phyloP scores from a whole-genome alignment of 2,797 vertebrate genomes.

The Urosaurus nigricauda region DNA sequence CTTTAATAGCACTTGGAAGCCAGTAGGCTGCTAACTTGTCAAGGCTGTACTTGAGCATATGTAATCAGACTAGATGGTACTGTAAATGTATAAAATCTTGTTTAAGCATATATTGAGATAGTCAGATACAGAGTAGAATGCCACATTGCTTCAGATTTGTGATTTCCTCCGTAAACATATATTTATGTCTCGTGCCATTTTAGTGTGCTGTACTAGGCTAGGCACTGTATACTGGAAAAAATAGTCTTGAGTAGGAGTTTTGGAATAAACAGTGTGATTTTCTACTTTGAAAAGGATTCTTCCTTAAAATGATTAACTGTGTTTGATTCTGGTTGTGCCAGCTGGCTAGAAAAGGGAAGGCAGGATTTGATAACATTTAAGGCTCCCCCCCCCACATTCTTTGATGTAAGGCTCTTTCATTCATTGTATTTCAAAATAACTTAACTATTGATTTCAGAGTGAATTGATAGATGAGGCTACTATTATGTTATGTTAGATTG shows the following conservation, averaged over 20 bases:
- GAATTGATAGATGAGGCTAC: slow-evolving; percentile 54
- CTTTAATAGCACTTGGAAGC: slow-evolving; percentile 58
- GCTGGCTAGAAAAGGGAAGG: slow-evolving; percentile 69
- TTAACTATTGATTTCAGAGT: slow-evolving; percentile 73
- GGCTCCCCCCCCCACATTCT: slow-evolving; percentile 40
- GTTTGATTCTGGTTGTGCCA: slow-evolving; percentile 72
- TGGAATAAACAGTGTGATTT: slow-evolving; percentile 77
- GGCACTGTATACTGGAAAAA: slow-evolving; percentile 71
- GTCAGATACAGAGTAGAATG: slow-evolving; percentile 62
- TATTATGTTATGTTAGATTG: slow-evolving; percentile 65
- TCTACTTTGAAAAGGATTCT: slow-evolving; percentile 78
- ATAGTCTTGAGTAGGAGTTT: slow-evolving; percentile 72
- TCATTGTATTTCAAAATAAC: slow-evolving; percentile 70
- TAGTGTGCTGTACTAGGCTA: slow-evolving; percentile 76
- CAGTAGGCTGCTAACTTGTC: slow-evolving; percentile 49
- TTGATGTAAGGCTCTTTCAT: slow-evolving; percentile 71
- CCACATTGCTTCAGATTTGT: slow-evolving; percentile 54
- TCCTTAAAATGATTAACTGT: slow-evolving; percentile 77
- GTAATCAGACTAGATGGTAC: slow-evolving; percentile 48
- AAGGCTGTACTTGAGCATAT: slow-evolving; percentile 30
- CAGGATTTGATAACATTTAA: slow-evolving; percentile 72
- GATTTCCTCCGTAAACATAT: slow-evolving; percentile 72
- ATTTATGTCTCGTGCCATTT: slow-evolving; percentile 74
- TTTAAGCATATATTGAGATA: slow-evolving; percentile 46
- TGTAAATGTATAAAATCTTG: slow-evolving; percentile 49